phyloP scores from a whole-genome alignment of 2,113 vertebrate species.

The Salvelinus sp. region DNA sequence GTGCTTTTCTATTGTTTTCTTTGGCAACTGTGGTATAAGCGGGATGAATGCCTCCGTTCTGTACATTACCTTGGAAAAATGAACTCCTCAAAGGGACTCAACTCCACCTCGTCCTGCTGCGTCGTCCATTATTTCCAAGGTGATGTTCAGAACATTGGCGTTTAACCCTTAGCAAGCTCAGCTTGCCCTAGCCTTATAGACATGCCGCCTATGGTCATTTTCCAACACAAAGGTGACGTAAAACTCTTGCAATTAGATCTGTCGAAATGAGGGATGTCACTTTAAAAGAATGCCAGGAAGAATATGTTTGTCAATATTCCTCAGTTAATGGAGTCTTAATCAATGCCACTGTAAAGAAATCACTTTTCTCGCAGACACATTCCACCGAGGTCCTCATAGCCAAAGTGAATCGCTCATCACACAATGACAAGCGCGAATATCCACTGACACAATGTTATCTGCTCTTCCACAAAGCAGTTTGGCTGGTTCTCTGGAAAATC shows the following conservation, averaged over 20 bases:
- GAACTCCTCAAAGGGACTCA: too few species aligned
- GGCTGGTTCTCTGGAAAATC: slow-evolving; percentile 15
- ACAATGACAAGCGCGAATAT: slow-evolving; percentile 31
- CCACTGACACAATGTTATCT: slow-evolving; percentile 31
- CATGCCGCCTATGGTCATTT: too few species aligned
- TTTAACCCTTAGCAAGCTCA: too few species aligned
- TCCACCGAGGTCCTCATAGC: slow-evolving; percentile 51
- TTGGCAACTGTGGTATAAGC: too few species aligned
- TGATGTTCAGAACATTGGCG: too few species aligned
- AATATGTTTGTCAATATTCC: slow-evolving; percentile 47
- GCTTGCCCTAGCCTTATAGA: too few species aligned
- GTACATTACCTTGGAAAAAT: too few species aligned
- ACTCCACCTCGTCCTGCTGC: too few species aligned
- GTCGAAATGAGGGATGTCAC: neutral
- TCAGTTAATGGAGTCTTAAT: slow-evolving; percentile 50
- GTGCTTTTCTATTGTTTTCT: too few species aligned
- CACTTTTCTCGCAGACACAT: slow-evolving; percentile 37
- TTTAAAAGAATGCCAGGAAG: neutral
- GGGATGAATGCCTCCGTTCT: too few species aligned
- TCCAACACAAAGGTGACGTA: slow-evolving; percentile 6
- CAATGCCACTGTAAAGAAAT: slow-evolving; percentile 32
- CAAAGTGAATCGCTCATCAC: slow-evolving; percentile 24
- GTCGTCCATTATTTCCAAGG: too few species aligned
- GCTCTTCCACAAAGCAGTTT: slow-evolving; percentile 8
- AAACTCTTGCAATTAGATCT: neutral